These are phyloP conservation scores for Pipra filicauda DNA, from an alignment of 2,113 vertebrate species.

Conservation along the genomic window DNA sequence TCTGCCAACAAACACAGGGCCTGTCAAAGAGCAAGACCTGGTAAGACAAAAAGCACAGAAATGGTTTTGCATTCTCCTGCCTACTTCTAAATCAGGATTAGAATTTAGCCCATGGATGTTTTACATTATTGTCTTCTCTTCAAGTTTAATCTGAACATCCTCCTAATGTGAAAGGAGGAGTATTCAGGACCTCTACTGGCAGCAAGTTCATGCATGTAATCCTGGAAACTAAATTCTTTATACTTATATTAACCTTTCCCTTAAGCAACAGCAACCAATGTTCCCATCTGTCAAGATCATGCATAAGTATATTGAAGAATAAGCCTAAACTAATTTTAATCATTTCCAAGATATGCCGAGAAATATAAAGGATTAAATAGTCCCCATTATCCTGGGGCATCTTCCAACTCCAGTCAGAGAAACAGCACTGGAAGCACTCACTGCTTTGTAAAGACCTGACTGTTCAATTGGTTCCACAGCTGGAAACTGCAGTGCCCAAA, in stretches of 20 bases:
- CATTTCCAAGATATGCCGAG: neutral
- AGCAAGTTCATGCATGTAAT: neutral
- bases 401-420: neutral
- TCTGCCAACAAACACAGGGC: neutral
- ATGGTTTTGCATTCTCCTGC: neutral
- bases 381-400: neutral
- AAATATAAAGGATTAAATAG: conserved; percentile 30
- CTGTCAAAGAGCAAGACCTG: neutral
- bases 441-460: neutral
- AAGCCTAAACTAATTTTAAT: conserved; percentile 36
- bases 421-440: neutral
- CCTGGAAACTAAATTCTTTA: neutral
- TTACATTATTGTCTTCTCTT: neutral
- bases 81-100: neutral
- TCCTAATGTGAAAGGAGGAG: neutral
- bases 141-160: neutral
- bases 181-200: conserved; percentile 58
- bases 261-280: conserved; percentile 26
- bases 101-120: neutral
- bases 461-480: neutral
- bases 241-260: conserved; percentile 21
- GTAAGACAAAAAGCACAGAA: neutral
- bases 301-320: neutral
- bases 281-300: conserved; percentile 27
- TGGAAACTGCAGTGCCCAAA: neutral